These are phyloP conservation scores for Eremophila alpestris DNA, from an alignment of 2,797 vertebrate genomes.

Conservation along the genomic window DNA sequence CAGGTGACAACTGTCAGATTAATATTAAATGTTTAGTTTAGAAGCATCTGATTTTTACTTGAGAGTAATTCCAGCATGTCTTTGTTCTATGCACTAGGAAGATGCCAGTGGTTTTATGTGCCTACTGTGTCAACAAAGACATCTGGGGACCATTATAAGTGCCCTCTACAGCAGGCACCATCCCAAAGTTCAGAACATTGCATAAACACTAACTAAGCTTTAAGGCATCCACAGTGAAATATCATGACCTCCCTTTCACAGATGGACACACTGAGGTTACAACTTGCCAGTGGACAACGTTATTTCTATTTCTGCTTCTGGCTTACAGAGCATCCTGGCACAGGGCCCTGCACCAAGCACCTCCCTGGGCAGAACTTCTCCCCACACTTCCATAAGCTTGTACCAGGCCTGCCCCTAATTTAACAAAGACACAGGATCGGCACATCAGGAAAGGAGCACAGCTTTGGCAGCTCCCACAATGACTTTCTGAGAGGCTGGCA, in stretches of 20 bases:
- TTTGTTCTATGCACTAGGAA: background rate
- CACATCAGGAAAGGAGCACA: background rate
- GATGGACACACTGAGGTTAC: background rate
- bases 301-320: background rate
- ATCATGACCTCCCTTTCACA: background rate
- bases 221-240: background rate
- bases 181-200: background rate
- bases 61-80: background rate
- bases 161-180: background rate
- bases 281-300: background rate
- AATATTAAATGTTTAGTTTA: background rate
- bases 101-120: background rate
- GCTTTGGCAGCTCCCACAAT: background rate
- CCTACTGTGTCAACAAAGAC: background rate
- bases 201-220: background rate
- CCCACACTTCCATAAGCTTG: background rate
- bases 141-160: background rate
- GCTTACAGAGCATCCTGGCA: background rate
- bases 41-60: background rate
- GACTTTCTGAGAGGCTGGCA: background rate
- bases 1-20: background rate
- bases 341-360: background rate
- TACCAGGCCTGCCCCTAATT: background rate
- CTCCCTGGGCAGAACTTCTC: background rate
- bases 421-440: rapidly evolving